A percentile compares a stretch with the other conserved stretches of the same genome.
Conservation (phyloP, 2,888 invertebrate species). For the Cryptophagus acutangulus region DNA sequence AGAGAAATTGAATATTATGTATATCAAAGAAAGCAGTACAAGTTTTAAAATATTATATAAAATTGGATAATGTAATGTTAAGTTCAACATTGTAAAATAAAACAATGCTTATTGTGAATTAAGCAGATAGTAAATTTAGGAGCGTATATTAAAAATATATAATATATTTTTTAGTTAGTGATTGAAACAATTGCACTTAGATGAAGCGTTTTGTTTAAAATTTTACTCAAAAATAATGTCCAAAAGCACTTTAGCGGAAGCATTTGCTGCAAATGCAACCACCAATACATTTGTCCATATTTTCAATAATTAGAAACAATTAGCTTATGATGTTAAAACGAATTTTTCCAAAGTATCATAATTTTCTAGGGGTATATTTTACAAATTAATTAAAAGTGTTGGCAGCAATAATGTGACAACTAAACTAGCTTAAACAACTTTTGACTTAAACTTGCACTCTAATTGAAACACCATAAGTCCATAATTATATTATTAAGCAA, state of each 20-base stretch:
- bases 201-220: conserved; percentile 4
- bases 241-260: conserved; percentile 2
- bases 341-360: conserved; percentile 3
- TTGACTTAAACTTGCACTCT: no score
- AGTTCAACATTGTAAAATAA: background rate
- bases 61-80: no score
- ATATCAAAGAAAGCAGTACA: no score
- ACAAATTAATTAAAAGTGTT: no score
- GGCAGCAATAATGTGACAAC: no score
- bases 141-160: conserved; percentile 4
- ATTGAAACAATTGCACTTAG: conserved; percentile 3
- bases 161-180: conserved; percentile 5
- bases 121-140: conserved; percentile 4
- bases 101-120: conserved; percentile 3
- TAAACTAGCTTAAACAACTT: no score
- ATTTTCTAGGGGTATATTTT: no score
- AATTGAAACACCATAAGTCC: no score
- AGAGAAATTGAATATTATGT: no score
- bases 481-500: no score
- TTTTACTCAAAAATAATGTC: conserved; percentile 1
- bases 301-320: conserved; percentile 1
- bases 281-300: conserved; percentile 1
- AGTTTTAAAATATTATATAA: no score
- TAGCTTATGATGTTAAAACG: conserved; percentile 8
- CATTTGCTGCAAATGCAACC: no score